Conservation (phyloP, 2,797 vertebrate species). For the Coluber constrictor region DNA sequence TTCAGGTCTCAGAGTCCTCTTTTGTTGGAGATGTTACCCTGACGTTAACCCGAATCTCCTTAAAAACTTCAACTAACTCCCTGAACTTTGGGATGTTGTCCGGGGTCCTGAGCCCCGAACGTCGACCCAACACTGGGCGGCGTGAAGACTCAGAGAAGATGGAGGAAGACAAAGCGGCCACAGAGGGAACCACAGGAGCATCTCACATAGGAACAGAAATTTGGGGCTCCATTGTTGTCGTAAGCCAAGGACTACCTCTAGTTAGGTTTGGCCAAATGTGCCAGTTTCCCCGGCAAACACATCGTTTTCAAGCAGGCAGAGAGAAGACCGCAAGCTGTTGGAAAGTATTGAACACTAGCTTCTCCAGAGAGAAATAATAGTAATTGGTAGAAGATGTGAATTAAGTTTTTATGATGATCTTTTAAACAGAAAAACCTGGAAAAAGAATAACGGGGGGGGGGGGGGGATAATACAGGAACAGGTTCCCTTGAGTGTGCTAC, state of each 20-base stretch:
- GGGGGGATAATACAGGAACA: background rate
- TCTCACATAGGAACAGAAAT: background rate
- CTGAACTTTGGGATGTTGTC: too few species aligned
- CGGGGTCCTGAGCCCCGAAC: too few species aligned
- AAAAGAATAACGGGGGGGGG: conserved; percentile 3
- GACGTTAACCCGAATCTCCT: too few species aligned
- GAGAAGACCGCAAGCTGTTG: background rate
- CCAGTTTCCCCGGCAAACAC: conserved; percentile 20
- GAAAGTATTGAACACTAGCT: conserved; percentile 21
- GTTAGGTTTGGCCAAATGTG: conserved; percentile 12
- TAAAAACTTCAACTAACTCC: too few species aligned
- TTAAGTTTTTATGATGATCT: conserved; percentile 42
- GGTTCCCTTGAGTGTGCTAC: conserved; percentile 9
- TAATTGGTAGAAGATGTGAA: conserved; percentile 54
- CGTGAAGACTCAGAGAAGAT: too few species aligned
- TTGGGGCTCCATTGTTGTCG: background rate
- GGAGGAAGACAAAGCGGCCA: too few species aligned
- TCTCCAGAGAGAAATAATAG: conserved; percentile 32
- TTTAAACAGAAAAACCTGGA: conserved; percentile 42
- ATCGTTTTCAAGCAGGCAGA: background rate
- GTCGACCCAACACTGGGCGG: too few species aligned
- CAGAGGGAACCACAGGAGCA: background rate
- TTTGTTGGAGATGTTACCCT: too few species aligned
- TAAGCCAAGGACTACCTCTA: background rate
- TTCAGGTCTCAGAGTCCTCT: too few species aligned